Percentiles rank a stretch among this genome's conserved stretches.
Conservation (phyloP, 2,113 vertebrate species). For the Catharus minimus region DNA sequence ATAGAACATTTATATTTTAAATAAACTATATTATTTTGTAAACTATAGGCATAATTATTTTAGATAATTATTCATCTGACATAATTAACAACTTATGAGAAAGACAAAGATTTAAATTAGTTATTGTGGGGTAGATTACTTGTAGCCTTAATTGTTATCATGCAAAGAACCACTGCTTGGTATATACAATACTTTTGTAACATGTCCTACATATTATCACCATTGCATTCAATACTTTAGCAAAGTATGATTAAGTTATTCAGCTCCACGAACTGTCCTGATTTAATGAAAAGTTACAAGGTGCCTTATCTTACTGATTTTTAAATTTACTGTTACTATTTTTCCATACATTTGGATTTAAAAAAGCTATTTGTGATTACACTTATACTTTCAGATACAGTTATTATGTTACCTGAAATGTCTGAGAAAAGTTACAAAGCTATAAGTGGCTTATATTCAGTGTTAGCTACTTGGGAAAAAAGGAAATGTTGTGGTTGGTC, state of each 20-base stretch:
- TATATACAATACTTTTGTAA: background rate
- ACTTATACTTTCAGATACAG: fast-evolving
- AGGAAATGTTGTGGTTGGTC: background rate
- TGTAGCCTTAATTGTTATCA: background rate
- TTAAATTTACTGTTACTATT: background rate
- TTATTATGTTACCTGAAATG: background rate
- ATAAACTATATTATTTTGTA: background rate
- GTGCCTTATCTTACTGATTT: background rate
- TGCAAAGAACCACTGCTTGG: background rate
- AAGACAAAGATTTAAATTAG: background rate
- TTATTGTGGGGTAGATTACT: background rate
- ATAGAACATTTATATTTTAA: background rate
- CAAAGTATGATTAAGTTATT: background rate
- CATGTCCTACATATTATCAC: background rate
- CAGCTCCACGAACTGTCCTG: background rate
- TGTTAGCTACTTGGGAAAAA: background rate
- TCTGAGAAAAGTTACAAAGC: background rate
- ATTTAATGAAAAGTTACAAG: background rate
- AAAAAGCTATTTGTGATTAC: background rate
- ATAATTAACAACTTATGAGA: background rate
- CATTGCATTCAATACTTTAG: background rate
- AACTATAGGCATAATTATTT: background rate
- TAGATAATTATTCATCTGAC: background rate
- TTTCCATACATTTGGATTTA: background rate
- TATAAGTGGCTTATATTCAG: background rate